Evolutionary conservation across 2,113 vertebrate species (phyloP), one percentile per base, ranked within the genome.

Genomic region (Indicator indicator): DNA sequence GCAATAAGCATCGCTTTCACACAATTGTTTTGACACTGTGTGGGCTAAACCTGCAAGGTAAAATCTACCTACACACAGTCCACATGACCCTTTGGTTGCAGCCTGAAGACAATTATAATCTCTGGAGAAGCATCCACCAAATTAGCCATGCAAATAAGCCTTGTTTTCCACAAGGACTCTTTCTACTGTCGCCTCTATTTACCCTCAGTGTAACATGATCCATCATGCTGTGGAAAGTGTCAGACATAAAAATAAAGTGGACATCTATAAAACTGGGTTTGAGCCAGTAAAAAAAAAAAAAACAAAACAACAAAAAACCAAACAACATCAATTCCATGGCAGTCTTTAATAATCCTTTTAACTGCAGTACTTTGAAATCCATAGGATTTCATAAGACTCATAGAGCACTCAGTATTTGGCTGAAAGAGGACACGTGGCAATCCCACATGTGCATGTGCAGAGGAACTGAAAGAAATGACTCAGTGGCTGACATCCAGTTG

Each of bases 231-330:
- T 56, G 52, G 68, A 91, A 95, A 88, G 72, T 83, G 75, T 58
- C 89, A 94, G 89, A 83, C 79, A 77, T 93, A 88, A 94, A 95
- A 97, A 77, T 93, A 58, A 80, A 95, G 75, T 93, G 65, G 72
- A 96, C 95, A 97, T 96, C 87, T 86, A 93, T 94, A 95, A 95
- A 95, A 88, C 54, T 74, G 60, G 68, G 63, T 80, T 92, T 86
- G 30, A 87, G 75, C 10, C 54, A 20, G 78, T 93, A 91, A 93
- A 87, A 87, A 86, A 91, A 93, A 87, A 87, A 82, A 36, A 36
- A 36, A 36, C 36, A 36, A 36, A 36, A 36, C 36, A 36, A 36
- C 36, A 36, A 91, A 92, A 87, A 87, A 86, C 48, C 21, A n/a
- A n/a, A n/a, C n/a, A 87, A 79, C 73, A 69, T 91, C 94, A 89